Percentiles rank a stretch among this genome's conserved stretches.
These are phyloP conservation scores for Trachelus tabidus DNA, from an alignment of 2,888 invertebrate genomes.

Conservation along the genomic window DNA sequence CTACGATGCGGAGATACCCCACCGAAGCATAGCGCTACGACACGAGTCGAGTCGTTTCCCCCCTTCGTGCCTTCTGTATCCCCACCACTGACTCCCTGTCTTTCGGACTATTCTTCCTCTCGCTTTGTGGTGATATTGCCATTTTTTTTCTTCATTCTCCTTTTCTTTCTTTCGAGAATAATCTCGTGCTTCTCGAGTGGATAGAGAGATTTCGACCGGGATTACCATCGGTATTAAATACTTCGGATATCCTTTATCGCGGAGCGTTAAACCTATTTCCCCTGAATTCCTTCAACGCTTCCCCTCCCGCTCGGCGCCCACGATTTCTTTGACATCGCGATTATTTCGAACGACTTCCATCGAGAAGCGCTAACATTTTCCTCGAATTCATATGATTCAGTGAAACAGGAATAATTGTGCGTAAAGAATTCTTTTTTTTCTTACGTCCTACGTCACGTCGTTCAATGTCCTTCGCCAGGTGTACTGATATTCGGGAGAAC, in stretches of 20 bases:
- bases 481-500: background rate
- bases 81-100: background rate
- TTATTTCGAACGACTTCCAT: background rate
- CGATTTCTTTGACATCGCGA: background rate
- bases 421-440: background rate
- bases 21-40: slow-evolving; percentile 41
- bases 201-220: background rate
- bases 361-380: background rate
- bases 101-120: background rate
- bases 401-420: background rate
- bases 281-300: background rate
- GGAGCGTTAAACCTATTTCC: background rate
- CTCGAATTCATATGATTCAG: background rate
- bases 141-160: background rate
- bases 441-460: background rate
- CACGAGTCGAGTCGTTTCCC: slow-evolving; percentile 45
- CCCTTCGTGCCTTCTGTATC: slow-evolving; percentile 31
- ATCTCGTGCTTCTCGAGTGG: background rate
- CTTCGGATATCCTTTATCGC: background rate
- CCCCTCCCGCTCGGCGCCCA: background rate
- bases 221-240: background rate
- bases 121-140: background rate
- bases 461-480: too few species aligned
- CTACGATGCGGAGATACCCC: slow-evolving; percentile 8
- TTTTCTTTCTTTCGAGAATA: background rate